Conservation (phyloP, 1,140 invertebrate species). For the Polypedilum vanderplanki region DNA sequence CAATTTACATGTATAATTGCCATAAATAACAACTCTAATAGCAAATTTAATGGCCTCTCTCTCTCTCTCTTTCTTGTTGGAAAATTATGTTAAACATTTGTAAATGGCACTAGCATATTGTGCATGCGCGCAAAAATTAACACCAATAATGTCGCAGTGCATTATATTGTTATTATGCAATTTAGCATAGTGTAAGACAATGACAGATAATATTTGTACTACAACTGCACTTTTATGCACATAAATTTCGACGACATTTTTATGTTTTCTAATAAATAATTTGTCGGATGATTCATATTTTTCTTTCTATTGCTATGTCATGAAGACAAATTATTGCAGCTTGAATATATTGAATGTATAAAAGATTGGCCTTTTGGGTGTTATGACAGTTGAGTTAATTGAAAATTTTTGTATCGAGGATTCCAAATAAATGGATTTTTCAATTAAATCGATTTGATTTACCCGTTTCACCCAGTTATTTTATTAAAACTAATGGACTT, state of each 20-base stretch:
- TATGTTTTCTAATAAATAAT: conserved; percentile 15
- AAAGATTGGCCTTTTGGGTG: no score
- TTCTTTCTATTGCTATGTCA: neutral
- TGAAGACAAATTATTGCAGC: neutral
- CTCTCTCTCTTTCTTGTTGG: neutral
- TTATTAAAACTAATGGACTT: no score
- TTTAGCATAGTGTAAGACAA: conserved; percentile 9
- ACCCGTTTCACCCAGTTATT: no score
- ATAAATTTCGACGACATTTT: conserved; percentile 19
- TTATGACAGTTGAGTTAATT: neutral
- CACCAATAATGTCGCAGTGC: conserved; percentile 2
- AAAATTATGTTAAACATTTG: conserved; percentile 20
- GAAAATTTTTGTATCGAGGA: neutral
- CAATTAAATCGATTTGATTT: no score
- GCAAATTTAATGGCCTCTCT: neutral
- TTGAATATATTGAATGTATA: no score
- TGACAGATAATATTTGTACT: conserved; percentile 18
- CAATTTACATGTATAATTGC: conserved; percentile 14
- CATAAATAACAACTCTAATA: conserved; percentile 19
- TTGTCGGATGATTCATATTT: conserved; percentile 17
- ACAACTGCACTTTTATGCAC: neutral
- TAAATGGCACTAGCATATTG: conserved; percentile 10
- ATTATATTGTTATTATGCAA: conserved; percentile 20
- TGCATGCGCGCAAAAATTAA: conserved; percentile 16
- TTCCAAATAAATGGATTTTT: no score